A percentile compares a stretch with the other conserved stretches of the same genome.
Evolutionary conservation across 2,888 invertebrate species (phyloP).

Genomic region (Timema podura): DNA sequence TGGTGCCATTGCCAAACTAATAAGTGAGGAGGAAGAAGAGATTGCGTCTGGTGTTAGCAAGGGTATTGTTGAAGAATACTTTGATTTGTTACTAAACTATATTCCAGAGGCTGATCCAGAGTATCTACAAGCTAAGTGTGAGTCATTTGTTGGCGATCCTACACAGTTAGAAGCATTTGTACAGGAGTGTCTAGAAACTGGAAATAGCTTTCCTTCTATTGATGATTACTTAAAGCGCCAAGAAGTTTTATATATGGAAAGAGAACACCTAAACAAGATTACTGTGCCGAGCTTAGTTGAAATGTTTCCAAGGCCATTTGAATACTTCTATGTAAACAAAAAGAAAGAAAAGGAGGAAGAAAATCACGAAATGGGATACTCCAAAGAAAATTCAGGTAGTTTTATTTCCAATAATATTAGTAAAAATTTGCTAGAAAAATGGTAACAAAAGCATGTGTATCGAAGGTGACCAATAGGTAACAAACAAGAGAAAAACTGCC

Average conservation of each 20-base stretch:
- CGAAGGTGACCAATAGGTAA: too few species aligned
- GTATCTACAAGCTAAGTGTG: background rate
- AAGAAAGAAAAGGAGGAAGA: background rate
- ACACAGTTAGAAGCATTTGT: background rate
- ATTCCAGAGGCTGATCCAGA: conserved; percentile 4
- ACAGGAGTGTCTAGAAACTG: background rate
- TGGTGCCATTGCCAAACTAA: background rate
- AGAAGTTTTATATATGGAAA: background rate
- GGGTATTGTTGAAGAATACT: background rate
- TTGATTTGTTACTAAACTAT: background rate
- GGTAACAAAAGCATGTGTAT: too few species aligned
- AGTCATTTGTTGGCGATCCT: background rate
- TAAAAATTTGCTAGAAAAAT: too few species aligned
- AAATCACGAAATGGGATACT: background rate
- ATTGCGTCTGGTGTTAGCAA: too few species aligned
- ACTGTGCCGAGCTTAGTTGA: background rate
- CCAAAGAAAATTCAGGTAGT: background rate
- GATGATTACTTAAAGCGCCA: background rate
- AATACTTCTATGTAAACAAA: background rate
- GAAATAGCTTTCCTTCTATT: background rate
- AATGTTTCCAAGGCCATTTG: background rate
- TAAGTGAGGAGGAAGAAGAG: conserved; percentile 5
- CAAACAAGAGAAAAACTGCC: too few species aligned
- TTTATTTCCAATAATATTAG: background rate
- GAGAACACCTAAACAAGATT: background rate